Conservation (phyloP, 2,113 vertebrate genomes). For the Myotis lucifugus region DNA sequence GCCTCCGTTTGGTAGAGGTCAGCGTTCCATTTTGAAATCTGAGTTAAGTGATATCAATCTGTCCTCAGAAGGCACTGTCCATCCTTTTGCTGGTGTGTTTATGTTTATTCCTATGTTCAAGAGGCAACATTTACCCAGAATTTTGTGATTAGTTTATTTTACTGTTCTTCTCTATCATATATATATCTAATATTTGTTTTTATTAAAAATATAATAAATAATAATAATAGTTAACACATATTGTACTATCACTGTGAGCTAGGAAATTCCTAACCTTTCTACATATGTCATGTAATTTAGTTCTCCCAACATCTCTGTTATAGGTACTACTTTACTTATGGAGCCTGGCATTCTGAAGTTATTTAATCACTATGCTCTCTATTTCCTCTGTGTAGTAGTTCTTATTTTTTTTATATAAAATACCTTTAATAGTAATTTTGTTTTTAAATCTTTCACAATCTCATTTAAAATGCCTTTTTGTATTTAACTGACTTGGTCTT, state of each 20-base stretch:
- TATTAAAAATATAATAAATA: background rate
- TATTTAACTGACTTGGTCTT: background rate
- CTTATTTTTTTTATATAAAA: background rate
- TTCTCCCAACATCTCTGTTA: background rate
- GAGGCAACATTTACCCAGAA: constrained; percentile 62
- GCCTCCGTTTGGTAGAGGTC: constrained; percentile 64
- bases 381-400: background rate
- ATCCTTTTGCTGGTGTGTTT: constrained; percentile 34
- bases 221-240: background rate
- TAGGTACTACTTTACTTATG: background rate
- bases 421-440: background rate
- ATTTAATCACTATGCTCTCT: background rate
- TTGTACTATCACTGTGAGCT: background rate
- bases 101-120: constrained; percentile 33
- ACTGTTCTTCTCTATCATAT: background rate
- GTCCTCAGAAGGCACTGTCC: constrained; percentile 18
- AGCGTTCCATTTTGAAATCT: constrained; percentile 73
- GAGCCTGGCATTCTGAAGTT: background rate
- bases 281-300: background rate
- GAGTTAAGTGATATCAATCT: constrained; percentile 70
- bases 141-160: constrained; percentile 40
- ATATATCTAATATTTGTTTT: background rate
- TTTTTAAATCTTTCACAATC: background rate
- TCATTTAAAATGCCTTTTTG: background rate
- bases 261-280: background rate